phyloP scores from a whole-genome alignment of 2,888 invertebrate genomes.

The Oscheius onirici region DNA sequence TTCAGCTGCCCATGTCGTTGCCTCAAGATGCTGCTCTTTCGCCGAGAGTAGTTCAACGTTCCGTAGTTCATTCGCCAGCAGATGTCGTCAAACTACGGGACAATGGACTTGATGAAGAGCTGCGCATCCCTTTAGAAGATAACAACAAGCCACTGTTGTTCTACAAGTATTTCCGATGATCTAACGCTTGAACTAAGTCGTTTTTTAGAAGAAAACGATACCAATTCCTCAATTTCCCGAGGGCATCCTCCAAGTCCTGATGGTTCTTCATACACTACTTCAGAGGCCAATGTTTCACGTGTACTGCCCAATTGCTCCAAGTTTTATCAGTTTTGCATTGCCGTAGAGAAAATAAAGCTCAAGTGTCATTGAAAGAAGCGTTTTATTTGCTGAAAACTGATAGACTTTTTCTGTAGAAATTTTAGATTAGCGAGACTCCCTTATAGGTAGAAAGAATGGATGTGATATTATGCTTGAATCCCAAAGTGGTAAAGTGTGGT shows the following conservation, averaged over 20 bases:
- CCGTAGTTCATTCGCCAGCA: constrained; percentile 46
- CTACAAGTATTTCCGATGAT: constrained; percentile 42
- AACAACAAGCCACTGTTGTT: constrained; percentile 61
- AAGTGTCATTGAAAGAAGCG: background rate
- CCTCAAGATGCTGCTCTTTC: constrained; percentile 32
- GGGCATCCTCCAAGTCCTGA: constrained; percentile 62
- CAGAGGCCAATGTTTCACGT: constrained; percentile 22
- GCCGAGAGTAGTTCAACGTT: constrained; percentile 36
- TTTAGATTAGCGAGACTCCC: too few species aligned
- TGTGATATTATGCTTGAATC: too few species aligned
- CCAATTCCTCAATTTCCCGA: constrained; percentile 68
- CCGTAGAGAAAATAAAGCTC: constrained; percentile 31
- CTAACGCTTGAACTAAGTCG: background rate
- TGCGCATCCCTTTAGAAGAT: constrained; percentile 59
- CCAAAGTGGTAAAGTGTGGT: too few species aligned
- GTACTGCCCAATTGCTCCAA: constrained; percentile 29
- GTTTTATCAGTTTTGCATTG: constrained; percentile 23
- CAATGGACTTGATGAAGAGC: constrained; percentile 45
- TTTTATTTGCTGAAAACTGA: too few species aligned
- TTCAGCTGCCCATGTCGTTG: constrained; percentile 21
- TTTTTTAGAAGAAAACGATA: constrained; percentile 63
- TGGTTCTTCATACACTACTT: background rate
- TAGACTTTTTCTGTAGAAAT: too few species aligned
- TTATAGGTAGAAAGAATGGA: too few species aligned
- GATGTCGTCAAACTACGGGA: constrained; percentile 44